A percentile compares a stretch with the other conserved stretches of the same genome.
These are phyloP conservation scores for Ypsolopha scabrella DNA, from an alignment of 2,888 invertebrate genomes.

Conservation along the genomic window DNA sequence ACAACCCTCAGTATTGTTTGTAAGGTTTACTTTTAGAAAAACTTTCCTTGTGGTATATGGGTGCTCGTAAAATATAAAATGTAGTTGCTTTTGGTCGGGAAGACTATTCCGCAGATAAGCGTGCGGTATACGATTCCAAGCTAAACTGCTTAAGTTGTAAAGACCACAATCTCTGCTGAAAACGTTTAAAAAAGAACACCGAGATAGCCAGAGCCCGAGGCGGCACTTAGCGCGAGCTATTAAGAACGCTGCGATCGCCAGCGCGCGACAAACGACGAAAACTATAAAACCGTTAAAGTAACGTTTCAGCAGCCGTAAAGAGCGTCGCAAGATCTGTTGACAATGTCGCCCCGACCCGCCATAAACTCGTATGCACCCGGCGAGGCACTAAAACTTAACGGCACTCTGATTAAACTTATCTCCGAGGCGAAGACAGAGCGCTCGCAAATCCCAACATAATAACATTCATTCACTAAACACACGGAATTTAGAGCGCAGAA, in stretches of 20 bases:
- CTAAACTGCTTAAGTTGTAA: slow-evolving; percentile 23
- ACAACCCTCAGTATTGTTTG: background rate
- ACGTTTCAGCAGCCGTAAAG: slow-evolving; percentile 69
- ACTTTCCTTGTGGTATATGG: background rate
- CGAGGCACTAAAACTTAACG: slow-evolving; percentile 62
- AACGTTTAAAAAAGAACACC: slow-evolving; percentile 54
- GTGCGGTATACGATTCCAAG: background rate
- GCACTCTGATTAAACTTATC: slow-evolving; percentile 68
- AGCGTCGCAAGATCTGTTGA: slow-evolving; percentile 68
- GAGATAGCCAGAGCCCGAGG: slow-evolving; percentile 54
- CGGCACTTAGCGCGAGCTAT: slow-evolving; percentile 66
- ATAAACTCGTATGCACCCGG: slow-evolving; percentile 67
- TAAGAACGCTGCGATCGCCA: slow-evolving; percentile 63
- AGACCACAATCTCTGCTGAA: slow-evolving; percentile 53
- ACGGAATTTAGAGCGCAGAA: slow-evolving; percentile 5
- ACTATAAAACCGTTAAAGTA: slow-evolving; percentile 71
- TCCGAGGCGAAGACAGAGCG: slow-evolving; percentile 25
- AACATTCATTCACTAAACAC: slow-evolving; percentile 28
- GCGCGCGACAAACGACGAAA: slow-evolving; percentile 60
- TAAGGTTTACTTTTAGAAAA: background rate
- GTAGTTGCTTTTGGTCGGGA: background rate
- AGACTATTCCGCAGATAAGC: slow-evolving; percentile 1
- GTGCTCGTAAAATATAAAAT: background rate
- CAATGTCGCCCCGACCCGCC: slow-evolving; percentile 62
- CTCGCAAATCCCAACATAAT: slow-evolving; percentile 55